Conservation (phyloP, 2,113 vertebrate species). For the Lathamus discolor region DNA sequence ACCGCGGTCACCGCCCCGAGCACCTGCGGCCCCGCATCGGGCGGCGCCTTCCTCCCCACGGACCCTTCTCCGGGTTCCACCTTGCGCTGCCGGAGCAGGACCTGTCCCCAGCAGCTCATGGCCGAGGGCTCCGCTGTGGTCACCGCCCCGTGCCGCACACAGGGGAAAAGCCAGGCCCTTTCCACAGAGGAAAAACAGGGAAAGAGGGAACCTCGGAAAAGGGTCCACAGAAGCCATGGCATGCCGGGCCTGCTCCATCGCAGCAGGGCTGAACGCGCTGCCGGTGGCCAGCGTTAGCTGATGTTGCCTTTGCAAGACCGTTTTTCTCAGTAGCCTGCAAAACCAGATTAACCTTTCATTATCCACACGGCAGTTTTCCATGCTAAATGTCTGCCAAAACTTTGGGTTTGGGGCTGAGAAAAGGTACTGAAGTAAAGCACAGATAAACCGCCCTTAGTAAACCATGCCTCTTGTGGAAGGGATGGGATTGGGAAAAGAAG, state of each 20-base stretch:
- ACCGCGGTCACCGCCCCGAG: too few species aligned
- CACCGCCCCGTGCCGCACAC: accelerated
- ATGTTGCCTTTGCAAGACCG: not conserved
- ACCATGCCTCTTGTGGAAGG: accelerated
- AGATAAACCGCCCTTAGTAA: not conserved
- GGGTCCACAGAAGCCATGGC: accelerated
- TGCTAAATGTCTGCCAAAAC: not conserved
- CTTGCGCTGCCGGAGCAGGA: not conserved
- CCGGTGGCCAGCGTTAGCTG: accelerated
- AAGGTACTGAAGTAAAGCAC: not conserved
- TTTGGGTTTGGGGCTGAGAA: not conserved
- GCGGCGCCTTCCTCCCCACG: not conserved
- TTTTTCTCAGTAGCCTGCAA: not conserved
- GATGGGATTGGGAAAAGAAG: not conserved
- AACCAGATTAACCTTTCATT: not conserved
- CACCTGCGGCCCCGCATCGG: too few species aligned
- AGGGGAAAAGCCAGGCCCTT: not conserved
- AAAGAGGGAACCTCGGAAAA: not conserved
- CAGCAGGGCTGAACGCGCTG: not conserved
- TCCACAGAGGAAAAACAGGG: accelerated
- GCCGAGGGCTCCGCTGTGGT: accelerated
- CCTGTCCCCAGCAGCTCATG: not conserved
- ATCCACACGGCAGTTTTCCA: not conserved
- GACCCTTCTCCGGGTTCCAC: not conserved
- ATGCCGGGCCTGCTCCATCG: accelerated